Percentiles rank a stretch among this genome's conserved stretches.
These are phyloP conservation scores for Psophia crepitans DNA, from an alignment of 2,113 vertebrate species.

Conservation along the genomic window DNA sequence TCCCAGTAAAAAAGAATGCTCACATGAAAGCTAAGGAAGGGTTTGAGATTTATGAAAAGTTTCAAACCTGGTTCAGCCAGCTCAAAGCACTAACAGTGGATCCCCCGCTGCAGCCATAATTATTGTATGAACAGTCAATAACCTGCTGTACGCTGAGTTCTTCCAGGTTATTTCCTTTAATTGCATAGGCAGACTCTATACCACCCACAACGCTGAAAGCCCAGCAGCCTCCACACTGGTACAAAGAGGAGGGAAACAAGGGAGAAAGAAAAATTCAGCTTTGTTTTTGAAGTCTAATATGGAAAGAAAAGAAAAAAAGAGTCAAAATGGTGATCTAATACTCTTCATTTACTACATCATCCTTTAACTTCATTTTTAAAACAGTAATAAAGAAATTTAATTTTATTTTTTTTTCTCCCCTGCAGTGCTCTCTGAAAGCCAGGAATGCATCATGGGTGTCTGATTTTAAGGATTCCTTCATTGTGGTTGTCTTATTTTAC, in stretches of 20 bases:
- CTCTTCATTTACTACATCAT: background rate
- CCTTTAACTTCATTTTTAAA: background rate
- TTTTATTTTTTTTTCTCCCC: accelerated
- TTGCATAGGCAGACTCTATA: conserved; percentile 81
- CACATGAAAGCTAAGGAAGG: background rate
- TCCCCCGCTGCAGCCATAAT: conserved; percentile 84
- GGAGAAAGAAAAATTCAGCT: background rate
- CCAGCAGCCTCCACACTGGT: conserved; percentile 92
- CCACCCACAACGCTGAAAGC: conserved; percentile 89
- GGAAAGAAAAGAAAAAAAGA: background rate
- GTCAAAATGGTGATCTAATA: background rate
- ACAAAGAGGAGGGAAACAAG: background rate
- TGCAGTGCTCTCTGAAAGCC: background rate
- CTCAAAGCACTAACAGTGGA: conserved; percentile 76
- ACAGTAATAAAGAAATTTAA: background rate
- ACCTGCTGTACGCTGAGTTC: conserved; percentile 90
- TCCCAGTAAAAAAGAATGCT: background rate
- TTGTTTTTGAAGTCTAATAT: background rate
- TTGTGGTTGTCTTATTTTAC: background rate
- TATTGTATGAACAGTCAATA: conserved; percentile 86
- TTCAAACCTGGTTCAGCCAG: conserved; percentile 85
- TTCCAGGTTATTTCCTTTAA: conserved; percentile 71
- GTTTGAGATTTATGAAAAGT: background rate
- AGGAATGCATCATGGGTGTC: background rate
- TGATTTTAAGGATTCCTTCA: background rate